Evolutionary conservation across 1,140 invertebrate species (phyloP), one percentile per base, ranked within the genome.

Genomic region (Drosophila ambigua): DNA sequence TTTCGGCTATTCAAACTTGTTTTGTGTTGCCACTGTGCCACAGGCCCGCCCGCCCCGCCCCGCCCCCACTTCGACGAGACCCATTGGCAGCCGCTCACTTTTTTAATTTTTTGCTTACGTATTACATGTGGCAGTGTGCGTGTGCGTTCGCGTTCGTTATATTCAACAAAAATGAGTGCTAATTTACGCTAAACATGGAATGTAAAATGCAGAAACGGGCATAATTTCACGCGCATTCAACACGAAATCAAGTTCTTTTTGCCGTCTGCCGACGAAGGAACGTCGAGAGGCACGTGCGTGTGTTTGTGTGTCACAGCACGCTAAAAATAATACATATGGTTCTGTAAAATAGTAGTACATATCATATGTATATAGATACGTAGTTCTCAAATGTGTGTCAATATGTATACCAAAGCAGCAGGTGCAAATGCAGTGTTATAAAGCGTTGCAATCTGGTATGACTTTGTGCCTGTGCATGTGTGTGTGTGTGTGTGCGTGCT

Each of bases 1-100:
- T 74, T 84, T 84, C 82, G 81, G 81, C 82, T 84, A 84, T 84
- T 84, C 77, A 84, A 84, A 84, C 81, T 84, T 84, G 81, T 84
- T 84, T 84, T 84, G 35, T 39, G 35, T 39, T 39, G 35, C 35
- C 35, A 39, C 35, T 39, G 11, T 39, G 35, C 35, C 35, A 39
- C 77, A 87, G 82, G 68, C 67, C 77, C 77, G 81, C 61, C 63
- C 75, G 77, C 50, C 59, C 63, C 75, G 77, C 50, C 59, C 68
- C 46, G 13, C 26, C 48, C 53, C 23, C 48, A 53, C 51, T 4
- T 13, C 35, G 15, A 6, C 26, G 20, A 16, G 20, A 16, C 20
- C 60, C 53, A 62, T 59, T 81, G 69, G 64, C 68, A 87, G 82
- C 82, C 81, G 81, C 81, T 84, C 81, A 84, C 81, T 84, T 87